A percentile compares a stretch with the other conserved stretches of the same genome.
Conservation (phyloP, 2,888 invertebrate species). For the Synanthedon vespiformis region DNA sequence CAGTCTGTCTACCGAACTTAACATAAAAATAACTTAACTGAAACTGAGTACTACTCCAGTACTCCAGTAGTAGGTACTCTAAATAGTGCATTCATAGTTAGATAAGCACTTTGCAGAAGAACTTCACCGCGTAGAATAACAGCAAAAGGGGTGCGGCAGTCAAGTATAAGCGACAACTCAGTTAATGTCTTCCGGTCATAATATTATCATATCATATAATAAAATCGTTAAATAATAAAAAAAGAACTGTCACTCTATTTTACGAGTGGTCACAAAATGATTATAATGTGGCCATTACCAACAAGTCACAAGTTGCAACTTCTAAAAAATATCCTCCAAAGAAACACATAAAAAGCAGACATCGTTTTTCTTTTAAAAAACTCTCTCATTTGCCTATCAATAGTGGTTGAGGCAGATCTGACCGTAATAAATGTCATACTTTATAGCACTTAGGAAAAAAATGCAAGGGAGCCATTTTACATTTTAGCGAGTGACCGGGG, state of each 20-base stretch:
- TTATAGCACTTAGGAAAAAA: constrained; percentile 67
- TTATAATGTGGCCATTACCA: constrained; percentile 32
- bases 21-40: too few relatives aligned
- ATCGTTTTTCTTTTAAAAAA: constrained; percentile 71
- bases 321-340: constrained; percentile 58
- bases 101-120: too few relatives aligned
- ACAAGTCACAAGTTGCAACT: constrained; percentile 42
- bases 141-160: too few relatives aligned
- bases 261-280: constrained; percentile 21
- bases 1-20: too few relatives aligned
- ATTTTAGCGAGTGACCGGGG: constrained; percentile 64
- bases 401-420: constrained; percentile 69
- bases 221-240: too few relatives aligned
- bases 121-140: too few relatives aligned
- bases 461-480: constrained; percentile 70
- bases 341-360: constrained; percentile 70
- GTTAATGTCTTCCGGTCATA: too few relatives aligned
- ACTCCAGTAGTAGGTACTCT: too few relatives aligned
- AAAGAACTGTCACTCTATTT: background rate
- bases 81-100: too few relatives aligned
- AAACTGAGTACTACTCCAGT: too few relatives aligned
- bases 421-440: constrained; percentile 71
- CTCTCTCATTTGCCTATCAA: constrained; percentile 72
- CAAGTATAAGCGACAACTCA: too few relatives aligned
- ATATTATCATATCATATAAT: too few relatives aligned